Percentiles rank a stretch among this genome's conserved stretches.
Evolutionary conservation across 2,113 vertebrate genomes (phyloP).

Genomic region (Nerophis ophidion): DNA sequence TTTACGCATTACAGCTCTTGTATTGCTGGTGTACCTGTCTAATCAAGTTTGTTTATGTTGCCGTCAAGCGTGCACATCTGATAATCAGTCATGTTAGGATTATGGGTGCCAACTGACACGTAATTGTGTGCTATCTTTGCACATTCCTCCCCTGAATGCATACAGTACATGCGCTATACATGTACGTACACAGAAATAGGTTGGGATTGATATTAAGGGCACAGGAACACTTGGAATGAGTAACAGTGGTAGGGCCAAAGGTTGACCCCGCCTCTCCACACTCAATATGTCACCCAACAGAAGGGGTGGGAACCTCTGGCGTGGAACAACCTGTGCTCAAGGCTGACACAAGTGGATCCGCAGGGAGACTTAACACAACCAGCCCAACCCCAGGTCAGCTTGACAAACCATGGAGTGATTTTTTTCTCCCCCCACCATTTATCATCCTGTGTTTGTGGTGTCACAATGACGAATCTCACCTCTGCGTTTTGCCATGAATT

Average conservation of each 20-base stretch:
- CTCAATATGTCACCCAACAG: conserved; percentile 18
- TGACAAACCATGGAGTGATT: conserved; percentile 30
- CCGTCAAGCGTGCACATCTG: too few species aligned
- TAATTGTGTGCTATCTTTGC: not conserved
- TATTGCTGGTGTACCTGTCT: too few species aligned
- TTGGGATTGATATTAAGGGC: conserved; percentile 20
- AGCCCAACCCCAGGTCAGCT: conserved; percentile 23
- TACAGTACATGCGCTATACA: not conserved
- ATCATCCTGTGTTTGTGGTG: conserved; percentile 5
- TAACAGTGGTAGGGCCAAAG: conserved; percentile 19
- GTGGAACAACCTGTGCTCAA: not conserved
- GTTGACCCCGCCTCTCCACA: conserved; percentile 18
- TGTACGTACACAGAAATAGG: not conserved
- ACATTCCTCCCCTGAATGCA: not conserved
- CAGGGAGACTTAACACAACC: conserved; percentile 11
- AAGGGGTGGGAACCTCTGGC: not conserved
- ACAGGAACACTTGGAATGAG: conserved; percentile 26
- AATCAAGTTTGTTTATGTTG: too few species aligned
- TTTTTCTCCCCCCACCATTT: conserved; percentile 20
- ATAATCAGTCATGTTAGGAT: too few species aligned
- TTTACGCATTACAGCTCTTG: too few species aligned
- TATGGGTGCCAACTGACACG: too few species aligned
- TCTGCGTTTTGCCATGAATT: conserved; percentile 25
- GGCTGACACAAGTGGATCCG: not conserved
- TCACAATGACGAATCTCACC: conserved; percentile 20